Evolutionary conservation across 2,113 vertebrate genomes (phyloP).

Genomic region (Macrotus californicus): DNA sequence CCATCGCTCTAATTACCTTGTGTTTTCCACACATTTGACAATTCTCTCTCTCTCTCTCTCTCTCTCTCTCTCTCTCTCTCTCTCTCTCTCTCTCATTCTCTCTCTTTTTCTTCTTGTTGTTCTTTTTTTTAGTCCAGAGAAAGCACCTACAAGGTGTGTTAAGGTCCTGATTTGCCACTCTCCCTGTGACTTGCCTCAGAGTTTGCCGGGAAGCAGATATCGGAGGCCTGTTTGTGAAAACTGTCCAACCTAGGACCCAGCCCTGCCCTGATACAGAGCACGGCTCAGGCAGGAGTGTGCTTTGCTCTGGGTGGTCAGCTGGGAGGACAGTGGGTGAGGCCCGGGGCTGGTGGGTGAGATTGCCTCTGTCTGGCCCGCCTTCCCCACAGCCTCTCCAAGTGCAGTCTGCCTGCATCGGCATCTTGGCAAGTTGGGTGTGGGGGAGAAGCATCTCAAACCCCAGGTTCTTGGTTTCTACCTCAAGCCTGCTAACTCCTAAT

Average conservation of each 20-base stretch:
- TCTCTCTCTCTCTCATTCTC: not conserved
- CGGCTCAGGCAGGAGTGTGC: not conserved
- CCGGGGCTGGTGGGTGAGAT: accelerated
- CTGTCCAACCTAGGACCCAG: not conserved
- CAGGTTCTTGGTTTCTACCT: not conserved
- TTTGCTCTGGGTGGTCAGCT: not conserved
- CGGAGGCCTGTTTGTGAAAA: not conserved
- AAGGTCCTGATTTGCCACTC: not conserved
- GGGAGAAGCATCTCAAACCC: not conserved
- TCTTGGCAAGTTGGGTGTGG: accelerated
- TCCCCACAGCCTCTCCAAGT: not conserved
- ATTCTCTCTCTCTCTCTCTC: not conserved
- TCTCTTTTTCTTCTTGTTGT: not conserved
- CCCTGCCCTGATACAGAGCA: not conserved
- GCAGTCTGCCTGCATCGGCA: not conserved
- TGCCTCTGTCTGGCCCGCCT: not conserved
- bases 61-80: not conserved
- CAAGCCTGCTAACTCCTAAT: not conserved
- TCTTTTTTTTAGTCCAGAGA: not conserved
- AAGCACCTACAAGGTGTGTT: not conserved
- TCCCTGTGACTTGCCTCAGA: not conserved
- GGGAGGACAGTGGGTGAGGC: no score
- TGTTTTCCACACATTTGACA: not conserved
- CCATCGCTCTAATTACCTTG: not conserved
- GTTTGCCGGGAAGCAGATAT: not conserved